phyloP scores from a whole-genome alignment of 2,888 invertebrate species.

The Sesamia inferens region DNA sequence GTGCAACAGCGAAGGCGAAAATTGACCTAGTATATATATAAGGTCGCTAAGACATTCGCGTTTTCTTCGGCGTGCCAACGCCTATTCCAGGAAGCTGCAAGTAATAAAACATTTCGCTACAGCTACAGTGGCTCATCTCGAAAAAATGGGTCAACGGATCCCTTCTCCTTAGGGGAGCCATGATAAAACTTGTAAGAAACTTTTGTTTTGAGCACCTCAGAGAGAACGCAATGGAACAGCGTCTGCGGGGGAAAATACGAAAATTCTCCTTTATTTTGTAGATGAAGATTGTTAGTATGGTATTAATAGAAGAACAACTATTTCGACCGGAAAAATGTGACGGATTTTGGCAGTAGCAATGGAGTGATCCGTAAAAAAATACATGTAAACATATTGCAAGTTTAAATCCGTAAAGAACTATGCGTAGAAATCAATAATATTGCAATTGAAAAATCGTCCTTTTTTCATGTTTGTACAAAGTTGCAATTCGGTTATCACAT shows the following conservation, averaged over 20 bases:
- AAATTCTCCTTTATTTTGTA: slow-evolving; percentile 30
- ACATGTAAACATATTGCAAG: too few species aligned
- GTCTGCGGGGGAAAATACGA: slow-evolving; percentile 51
- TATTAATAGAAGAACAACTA: neutral
- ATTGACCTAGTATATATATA: too few species aligned
- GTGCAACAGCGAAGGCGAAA: too few species aligned
- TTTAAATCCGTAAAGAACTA: too few species aligned
- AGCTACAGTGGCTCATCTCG: slow-evolving; percentile 78
- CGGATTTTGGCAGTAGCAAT: neutral
- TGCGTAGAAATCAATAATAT: too few species aligned
- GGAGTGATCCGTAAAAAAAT: neutral
- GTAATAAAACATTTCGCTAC: slow-evolving; percentile 61
- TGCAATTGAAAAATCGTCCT: too few species aligned
- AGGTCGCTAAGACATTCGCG: neutral
- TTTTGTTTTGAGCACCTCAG: slow-evolving; percentile 89
- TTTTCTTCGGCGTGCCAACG: neutral
- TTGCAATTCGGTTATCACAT: too few species aligned
- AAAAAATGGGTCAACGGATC: slow-evolving; percentile 87
- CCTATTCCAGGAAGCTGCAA: slow-evolving; percentile 33
- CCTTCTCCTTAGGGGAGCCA: slow-evolving; percentile 77
- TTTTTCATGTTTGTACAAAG: too few species aligned
- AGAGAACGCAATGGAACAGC: slow-evolving; percentile 68
- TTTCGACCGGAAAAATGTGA: neutral
- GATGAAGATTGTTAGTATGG: neutral
- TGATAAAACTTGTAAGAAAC: slow-evolving; percentile 86